A percentile compares a stretch with the other conserved stretches of the same genome.
Evolutionary conservation across 2,113 vertebrate genomes (phyloP).

Genomic region (Aramus guarauna): DNA sequence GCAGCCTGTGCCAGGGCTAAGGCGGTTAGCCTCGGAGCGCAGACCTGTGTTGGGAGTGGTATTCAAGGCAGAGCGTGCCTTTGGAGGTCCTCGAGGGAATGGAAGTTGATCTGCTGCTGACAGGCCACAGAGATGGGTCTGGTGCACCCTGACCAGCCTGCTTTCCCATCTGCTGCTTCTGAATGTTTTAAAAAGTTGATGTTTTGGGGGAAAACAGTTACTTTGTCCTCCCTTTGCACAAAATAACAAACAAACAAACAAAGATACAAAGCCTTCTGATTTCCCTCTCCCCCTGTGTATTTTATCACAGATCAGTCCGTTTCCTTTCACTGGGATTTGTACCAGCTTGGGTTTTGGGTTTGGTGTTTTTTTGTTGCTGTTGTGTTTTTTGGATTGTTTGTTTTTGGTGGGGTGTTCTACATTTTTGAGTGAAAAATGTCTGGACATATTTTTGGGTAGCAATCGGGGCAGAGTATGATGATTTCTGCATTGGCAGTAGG

Average conservation of each 20-base stretch:
- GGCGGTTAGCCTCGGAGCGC: not conserved
- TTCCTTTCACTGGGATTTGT: not conserved
- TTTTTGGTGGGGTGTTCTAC: not conserved
- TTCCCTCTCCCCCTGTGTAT: accelerated
- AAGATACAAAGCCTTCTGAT: not conserved
- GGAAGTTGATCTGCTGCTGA: too few species aligned
- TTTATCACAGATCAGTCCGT: not conserved
- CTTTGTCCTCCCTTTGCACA: not conserved
- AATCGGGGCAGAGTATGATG: not conserved
- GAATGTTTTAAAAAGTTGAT: not conserved
- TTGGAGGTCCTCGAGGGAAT: not conserved
- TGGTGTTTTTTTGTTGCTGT: too few species aligned
- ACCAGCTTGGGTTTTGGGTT: not conserved
- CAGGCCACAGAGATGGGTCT: accelerated
- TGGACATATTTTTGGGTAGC: not conserved
- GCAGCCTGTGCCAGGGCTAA: not conserved
- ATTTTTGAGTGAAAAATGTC: not conserved
- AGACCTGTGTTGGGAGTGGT: not conserved
- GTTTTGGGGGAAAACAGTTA: not conserved
- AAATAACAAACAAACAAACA: not conserved
- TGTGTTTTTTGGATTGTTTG: not conserved
- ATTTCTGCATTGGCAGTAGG: not conserved
- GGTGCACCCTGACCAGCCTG: not conserved
- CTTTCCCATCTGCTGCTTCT: not conserved
- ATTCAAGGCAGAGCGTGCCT: too few species aligned